Evolutionary conservation across 1,140 invertebrate species (phyloP).

Genomic region (Neelides sp.): DNA sequence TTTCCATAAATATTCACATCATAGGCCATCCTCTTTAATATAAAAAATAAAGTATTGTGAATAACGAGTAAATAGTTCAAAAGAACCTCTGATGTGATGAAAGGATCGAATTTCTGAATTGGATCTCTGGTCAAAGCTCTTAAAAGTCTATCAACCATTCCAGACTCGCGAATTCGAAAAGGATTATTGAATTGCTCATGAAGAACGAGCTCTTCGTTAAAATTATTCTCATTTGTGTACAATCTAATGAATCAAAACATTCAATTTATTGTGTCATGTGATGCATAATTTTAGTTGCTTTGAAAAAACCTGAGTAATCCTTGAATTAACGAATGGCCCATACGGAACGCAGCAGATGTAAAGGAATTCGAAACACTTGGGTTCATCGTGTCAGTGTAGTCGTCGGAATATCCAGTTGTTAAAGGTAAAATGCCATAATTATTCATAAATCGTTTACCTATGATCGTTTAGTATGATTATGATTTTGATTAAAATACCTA

Average conservation of each 20-base stretch:
- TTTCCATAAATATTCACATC: too few species aligned
- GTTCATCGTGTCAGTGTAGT: slow-evolving; percentile 17
- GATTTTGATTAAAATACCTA: neutral
- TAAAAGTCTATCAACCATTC: slow-evolving; percentile 21
- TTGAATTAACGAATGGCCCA: slow-evolving; percentile 27
- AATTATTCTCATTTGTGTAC: slow-evolving; percentile 8
- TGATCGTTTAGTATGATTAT: neutral
- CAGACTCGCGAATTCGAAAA: neutral
- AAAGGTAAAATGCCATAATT: slow-evolving; percentile 18
- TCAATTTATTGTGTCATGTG: too few species aligned
- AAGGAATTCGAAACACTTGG: slow-evolving; percentile 46
- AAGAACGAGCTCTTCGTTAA: slow-evolving; percentile 14
- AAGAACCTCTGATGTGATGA: slow-evolving; percentile 15
- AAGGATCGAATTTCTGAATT: slow-evolving; percentile 24
- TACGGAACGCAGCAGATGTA: slow-evolving; percentile 44
- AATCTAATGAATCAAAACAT: slow-evolving; percentile 8
- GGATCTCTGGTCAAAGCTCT: slow-evolving; percentile 4
- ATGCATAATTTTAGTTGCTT: too few species aligned
- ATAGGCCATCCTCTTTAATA: too few species aligned
- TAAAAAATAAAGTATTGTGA: too few species aligned
- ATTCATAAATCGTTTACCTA: slow-evolving; percentile 16
- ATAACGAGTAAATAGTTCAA: too few species aligned
- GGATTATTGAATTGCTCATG: slow-evolving; percentile 21
- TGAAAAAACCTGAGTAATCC: slow-evolving; percentile 13
- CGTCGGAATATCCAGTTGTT: slow-evolving; percentile 9